A percentile compares a stretch with the other conserved stretches of the same genome.
Evolutionary conservation across 2,888 invertebrate species (phyloP).

Genomic region (Nipponacmea schrenckii): DNA sequence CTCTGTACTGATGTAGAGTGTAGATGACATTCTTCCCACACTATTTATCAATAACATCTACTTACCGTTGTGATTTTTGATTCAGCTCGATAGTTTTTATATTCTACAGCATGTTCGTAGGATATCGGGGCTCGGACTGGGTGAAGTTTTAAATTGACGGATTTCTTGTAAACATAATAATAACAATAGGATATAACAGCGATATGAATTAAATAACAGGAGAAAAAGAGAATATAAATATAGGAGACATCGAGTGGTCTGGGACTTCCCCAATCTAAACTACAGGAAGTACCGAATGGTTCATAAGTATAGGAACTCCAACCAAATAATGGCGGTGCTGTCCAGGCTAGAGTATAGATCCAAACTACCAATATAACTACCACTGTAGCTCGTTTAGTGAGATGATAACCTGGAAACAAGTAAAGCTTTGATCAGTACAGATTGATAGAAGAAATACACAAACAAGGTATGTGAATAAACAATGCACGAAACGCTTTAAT

Average conservation of each 20-base stretch:
- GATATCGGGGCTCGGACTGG: constrained; percentile 1
- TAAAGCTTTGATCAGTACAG: not conserved
- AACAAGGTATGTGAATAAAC: too few species aligned
- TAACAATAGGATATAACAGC: constrained; percentile 33
- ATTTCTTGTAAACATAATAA: constrained; percentile 19
- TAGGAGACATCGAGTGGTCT: constrained; percentile 28
- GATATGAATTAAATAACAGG: constrained; percentile 32
- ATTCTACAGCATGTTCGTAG: constrained; percentile 13
- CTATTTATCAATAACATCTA: not conserved
- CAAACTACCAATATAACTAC: constrained; percentile 25
- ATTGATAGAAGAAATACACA: too few species aligned
- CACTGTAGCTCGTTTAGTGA: constrained; percentile 18
- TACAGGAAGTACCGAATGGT: constrained; percentile 41
- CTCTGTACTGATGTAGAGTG: too few species aligned
- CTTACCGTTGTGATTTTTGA: constrained; percentile 21
- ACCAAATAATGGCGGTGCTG: constrained; percentile 33
- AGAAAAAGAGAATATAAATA: constrained; percentile 28
- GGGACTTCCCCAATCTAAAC: constrained; percentile 36
- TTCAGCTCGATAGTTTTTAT: constrained; percentile 16
- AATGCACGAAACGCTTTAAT: too few species aligned
- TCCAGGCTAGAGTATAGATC: constrained; percentile 27
- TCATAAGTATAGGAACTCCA: constrained; percentile 38
- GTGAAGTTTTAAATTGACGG: not conserved
- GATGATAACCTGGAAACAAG: constrained; percentile 23
- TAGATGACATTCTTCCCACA: too few species aligned